Evolutionary conservation across 1,140 invertebrate species (phyloP).

Genomic region (Brachionus rotundiformis): DNA sequence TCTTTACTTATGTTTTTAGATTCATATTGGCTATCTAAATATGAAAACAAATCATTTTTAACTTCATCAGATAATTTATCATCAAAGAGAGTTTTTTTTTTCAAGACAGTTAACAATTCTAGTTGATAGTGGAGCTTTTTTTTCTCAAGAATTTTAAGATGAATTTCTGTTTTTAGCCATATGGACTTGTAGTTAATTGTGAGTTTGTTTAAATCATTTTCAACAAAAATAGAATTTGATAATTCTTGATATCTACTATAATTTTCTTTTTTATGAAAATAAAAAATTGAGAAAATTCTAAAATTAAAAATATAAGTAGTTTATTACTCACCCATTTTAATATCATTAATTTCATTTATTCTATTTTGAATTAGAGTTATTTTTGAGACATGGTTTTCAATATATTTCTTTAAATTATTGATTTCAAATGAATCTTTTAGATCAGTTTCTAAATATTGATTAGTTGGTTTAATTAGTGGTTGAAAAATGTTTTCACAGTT

Average conservation of each 20-base stretch:
- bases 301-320: not conserved
- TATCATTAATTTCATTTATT: not conserved
- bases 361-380: not conserved
- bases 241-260: not conserved
- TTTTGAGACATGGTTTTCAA: not conserved
- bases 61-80: not conserved
- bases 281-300: not conserved
- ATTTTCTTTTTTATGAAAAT: not conserved
- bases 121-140: not conserved
- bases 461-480: not conserved
- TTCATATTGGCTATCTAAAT: slow-evolving; percentile 9
- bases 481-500: not conserved
- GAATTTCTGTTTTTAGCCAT: not conserved
- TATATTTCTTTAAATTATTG: not conserved
- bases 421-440: not conserved
- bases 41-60: not conserved
- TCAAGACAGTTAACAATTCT: not conserved
- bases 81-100: not conserved
- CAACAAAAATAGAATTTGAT: not conserved
- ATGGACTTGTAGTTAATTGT: not conserved
- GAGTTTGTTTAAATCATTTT: not conserved
- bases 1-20: not conserved
- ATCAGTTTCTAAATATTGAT: not conserved
- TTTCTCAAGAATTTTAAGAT: not conserved
- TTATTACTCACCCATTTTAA: not conserved